Conservation (phyloP, 1,140 invertebrate species). For the Heliconius melpomene region DNA sequence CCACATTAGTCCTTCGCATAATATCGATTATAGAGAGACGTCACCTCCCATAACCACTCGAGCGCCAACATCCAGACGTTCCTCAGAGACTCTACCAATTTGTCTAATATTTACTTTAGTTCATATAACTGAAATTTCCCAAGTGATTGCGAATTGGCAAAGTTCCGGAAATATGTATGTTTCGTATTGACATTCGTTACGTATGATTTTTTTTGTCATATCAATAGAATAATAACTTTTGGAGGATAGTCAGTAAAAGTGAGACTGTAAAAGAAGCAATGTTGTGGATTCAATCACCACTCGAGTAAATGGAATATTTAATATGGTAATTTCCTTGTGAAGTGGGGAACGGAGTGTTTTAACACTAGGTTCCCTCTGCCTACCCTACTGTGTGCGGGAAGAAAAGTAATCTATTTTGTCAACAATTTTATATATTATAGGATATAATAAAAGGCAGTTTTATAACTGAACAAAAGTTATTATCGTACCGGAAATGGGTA, state of each 20-base stretch:
- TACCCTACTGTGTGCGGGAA: too few relatives aligned
- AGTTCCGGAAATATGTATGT: background rate
- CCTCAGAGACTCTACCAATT: background rate
- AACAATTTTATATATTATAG: background rate
- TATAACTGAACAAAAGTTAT: conserved; percentile 15
- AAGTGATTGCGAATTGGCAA: background rate
- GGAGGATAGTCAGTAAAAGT: too few relatives aligned
- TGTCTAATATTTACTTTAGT: conserved; percentile 13
- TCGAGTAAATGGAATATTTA: too few relatives aligned
- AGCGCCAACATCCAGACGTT: background rate
- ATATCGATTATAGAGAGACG: background rate
- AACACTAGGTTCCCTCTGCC: too few relatives aligned
- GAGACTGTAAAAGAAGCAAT: too few relatives aligned
- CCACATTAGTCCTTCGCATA: background rate
- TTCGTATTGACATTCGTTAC: background rate
- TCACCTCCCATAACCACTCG: background rate
- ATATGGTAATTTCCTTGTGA: too few relatives aligned
- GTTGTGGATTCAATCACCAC: too few relatives aligned
- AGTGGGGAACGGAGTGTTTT: too few relatives aligned
- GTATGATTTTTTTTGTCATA: background rate
- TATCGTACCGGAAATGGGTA: background rate
- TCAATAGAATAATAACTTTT: too few relatives aligned
- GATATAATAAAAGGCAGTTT: background rate
- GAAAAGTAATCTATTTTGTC: too few relatives aligned
- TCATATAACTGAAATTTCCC: conserved; percentile 10